Evolutionary conservation across 2,113 vertebrate genomes (phyloP).

Genomic region (Quiscalus mexicanus): DNA sequence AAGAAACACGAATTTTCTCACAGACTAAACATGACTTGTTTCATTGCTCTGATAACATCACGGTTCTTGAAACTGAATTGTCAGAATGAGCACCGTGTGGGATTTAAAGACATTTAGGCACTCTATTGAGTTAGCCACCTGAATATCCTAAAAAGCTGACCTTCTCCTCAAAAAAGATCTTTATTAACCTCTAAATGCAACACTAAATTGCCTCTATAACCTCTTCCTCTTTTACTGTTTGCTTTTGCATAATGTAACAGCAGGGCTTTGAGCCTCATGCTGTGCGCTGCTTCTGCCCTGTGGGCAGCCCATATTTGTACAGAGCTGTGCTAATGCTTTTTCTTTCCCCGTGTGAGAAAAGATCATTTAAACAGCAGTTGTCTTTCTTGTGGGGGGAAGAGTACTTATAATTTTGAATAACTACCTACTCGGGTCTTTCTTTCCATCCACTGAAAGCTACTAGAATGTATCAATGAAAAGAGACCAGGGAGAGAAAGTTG

Average conservation of each 20-base stretch:
- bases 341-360: not conserved
- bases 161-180: not conserved
- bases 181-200: constrained; percentile 12
- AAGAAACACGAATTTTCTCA: not conserved
- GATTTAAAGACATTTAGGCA: not conserved
- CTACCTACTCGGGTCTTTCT: not conserved
- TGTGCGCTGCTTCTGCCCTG: not conserved
- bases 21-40: not conserved
- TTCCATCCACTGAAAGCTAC: not conserved
- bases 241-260: constrained; percentile 24
- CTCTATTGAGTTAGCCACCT: not conserved
- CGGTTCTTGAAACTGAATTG: not conserved
- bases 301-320: not conserved
- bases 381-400: not conserved
- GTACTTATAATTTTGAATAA: not conserved
- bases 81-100: not conserved
- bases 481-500: not conserved
- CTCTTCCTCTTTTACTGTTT: not conserved
- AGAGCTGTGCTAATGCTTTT: not conserved
- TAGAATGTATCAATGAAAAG: not conserved
- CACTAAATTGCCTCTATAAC: not conserved
- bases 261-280: not conserved
- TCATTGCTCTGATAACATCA: not conserved
- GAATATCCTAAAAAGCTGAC: not conserved
- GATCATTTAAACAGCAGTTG: not conserved